Evolutionary conservation across 2,113 vertebrate genomes (phyloP).

Genomic region (Scomber scombrus): DNA sequence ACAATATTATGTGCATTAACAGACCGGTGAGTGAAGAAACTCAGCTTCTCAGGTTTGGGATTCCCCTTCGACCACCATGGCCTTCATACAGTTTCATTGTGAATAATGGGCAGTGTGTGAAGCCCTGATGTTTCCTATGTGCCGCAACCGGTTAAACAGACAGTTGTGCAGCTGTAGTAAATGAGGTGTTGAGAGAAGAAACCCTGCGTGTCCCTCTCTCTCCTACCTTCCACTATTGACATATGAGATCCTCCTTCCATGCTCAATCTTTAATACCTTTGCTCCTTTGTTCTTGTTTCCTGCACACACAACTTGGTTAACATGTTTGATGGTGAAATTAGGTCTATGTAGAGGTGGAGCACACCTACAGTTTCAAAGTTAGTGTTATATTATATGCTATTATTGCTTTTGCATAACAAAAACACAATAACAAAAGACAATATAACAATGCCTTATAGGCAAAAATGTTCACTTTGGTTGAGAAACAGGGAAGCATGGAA

Average conservation of each 20-base stretch:
- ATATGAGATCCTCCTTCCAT: slow-evolving; percentile 16
- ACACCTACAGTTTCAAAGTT: not conserved
- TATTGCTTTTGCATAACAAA: not conserved
- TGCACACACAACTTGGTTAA: not conserved
- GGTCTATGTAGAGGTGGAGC: not conserved
- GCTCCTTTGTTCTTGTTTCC: not conserved
- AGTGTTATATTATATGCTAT: not conserved
- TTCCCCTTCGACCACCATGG: slow-evolving; percentile 15
- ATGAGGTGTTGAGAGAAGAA: slow-evolving; percentile 72
- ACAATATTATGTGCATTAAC: not conserved
- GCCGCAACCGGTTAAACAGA: slow-evolving; percentile 42
- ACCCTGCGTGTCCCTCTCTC: slow-evolving; percentile 11
- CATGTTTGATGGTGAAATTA: not conserved
- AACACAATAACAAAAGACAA: too few relatives aligned
- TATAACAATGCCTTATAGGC: too few relatives aligned
- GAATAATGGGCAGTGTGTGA: slow-evolving; percentile 38
- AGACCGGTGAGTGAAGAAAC: not conserved
- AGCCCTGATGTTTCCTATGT: slow-evolving; percentile 47
- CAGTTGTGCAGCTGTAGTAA: slow-evolving; percentile 42
- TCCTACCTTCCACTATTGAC: slow-evolving; percentile 31
- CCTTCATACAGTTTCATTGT: slow-evolving; percentile 4
- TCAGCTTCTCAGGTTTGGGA: slow-evolving; percentile 6
- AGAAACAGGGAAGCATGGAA: not conserved
- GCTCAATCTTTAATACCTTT: not conserved
- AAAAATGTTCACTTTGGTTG: not conserved